phyloP scores from a whole-genome alignment of 2,888 invertebrate genomes.

The Isotomurus palustris region DNA sequence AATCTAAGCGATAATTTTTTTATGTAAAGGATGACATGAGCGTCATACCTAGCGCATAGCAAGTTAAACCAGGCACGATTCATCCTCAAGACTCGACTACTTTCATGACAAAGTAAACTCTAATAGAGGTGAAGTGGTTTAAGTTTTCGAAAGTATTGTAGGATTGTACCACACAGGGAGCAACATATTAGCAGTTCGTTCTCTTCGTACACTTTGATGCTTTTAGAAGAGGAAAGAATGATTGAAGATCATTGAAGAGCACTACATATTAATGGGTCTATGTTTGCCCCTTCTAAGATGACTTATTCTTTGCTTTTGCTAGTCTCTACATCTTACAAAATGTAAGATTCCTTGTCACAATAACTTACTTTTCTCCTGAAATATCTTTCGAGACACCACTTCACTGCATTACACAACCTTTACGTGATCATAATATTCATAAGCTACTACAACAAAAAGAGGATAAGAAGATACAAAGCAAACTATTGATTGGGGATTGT shows the following conservation, averaged over 20 bases:
- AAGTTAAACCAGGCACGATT: too few relatives aligned
- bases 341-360: not conserved
- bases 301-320: not conserved
- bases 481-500: too few relatives aligned
- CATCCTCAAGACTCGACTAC: too few relatives aligned
- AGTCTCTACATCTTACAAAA: not conserved
- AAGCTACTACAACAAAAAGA: too few relatives aligned
- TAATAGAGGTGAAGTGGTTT: slow-evolving; percentile 12
- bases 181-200: not conserved
- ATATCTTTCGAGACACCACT: not conserved
- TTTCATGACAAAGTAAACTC: too few relatives aligned
- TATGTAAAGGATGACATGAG: too few relatives aligned
- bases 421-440: not conserved
- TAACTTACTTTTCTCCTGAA: not conserved
- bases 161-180: slow-evolving; percentile 11
- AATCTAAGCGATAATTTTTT: too few relatives aligned
- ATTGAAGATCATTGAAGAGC: slow-evolving; percentile 1
- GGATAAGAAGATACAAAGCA: too few relatives aligned
- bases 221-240: not conserved
- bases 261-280: slow-evolving; percentile 38
- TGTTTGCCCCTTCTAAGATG: slow-evolving; percentile 20
- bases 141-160: slow-evolving; percentile 12
- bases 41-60: too few relatives aligned
- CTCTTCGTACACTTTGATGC: slow-evolving; percentile 5
- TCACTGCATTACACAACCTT: not conserved